Evolutionary conservation across 1,140 invertebrate species (phyloP).

Genomic region (Orchesella cincta): DNA sequence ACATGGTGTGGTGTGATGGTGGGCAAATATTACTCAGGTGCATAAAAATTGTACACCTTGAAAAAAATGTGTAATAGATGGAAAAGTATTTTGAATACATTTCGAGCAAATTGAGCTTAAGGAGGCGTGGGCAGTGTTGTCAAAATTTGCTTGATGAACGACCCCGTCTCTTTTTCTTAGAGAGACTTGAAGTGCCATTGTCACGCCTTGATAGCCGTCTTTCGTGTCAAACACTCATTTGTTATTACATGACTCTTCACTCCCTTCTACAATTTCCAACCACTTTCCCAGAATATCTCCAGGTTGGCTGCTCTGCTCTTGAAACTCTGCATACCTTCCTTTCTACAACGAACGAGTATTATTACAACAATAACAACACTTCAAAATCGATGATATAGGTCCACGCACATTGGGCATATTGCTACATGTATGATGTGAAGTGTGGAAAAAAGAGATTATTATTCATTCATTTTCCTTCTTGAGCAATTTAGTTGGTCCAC

Average conservation of each 20-base stretch:
- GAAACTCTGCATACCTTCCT: too few species aligned
- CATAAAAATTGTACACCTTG: too few species aligned
- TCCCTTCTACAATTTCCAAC: slow-evolving; percentile 6
- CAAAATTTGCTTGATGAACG: slow-evolving; percentile 32
- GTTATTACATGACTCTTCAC: slow-evolving; percentile 38
- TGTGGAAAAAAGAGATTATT: neutral
- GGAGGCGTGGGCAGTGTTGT: slow-evolving; percentile 9
- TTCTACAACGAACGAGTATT: too few species aligned
- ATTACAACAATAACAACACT: neutral
- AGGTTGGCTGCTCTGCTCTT: too few species aligned
- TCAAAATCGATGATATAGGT: neutral
- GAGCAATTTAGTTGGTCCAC: neutral
- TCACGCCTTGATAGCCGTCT: slow-evolving; percentile 46
- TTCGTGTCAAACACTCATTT: slow-evolving; percentile 46
- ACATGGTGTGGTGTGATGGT: too few species aligned
- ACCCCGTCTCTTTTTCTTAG: slow-evolving; percentile 34
- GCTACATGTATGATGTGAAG: neutral
- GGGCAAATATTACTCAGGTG: too few species aligned
- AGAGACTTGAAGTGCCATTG: slow-evolving; percentile 34
- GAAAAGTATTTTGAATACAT: slow-evolving; percentile 21
- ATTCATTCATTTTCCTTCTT: neutral
- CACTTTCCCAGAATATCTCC: neutral
- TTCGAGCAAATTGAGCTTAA: neutral
- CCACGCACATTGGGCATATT: neutral
- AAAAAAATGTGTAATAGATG: neutral